Evolutionary conservation across 1,140 invertebrate genomes (phyloP), one percentile per base, ranked within the genome.

Genomic region (Drosophila pallidifrons): DNA sequence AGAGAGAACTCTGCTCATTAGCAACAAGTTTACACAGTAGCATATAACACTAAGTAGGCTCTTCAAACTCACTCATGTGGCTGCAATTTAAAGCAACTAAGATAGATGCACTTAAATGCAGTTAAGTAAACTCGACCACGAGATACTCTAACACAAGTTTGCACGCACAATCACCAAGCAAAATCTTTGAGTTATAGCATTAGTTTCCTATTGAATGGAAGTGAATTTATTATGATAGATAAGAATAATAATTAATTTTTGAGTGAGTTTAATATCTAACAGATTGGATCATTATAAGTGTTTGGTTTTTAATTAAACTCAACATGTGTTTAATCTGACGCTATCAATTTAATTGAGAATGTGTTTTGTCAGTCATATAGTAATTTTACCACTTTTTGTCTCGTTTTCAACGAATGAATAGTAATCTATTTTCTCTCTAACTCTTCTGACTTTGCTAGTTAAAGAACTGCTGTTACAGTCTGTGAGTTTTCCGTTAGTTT

Each of bases 401-500:
- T n/a, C 41, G 13, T 43, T 43, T 43, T 43, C 3, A 13, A 43
- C 13, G 41, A 13, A 0, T 13, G 41, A 13, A 43, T 43, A 13
- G 13, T 13, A 13, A 13, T 43, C 41, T n/a, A 5, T 13, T 10
- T 38, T 41, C 11, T 8, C 8, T 41, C 38, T 0, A 11, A 11
- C 38, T n/a, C 38, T 41, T 10, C 38, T 41, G 8, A 11, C 41
- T 43, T 43, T n/a, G n/a, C 3, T 43, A 43, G 11, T 43, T 13
- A 43, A 43, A 13, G 2, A 43, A 5, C 41, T 11, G 3, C 13
- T 43, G n/a, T 43, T 43, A 43, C 41, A 43, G 41, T 43, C 41
- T 43, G 41, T 43, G 41, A 13, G 41, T 13, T 43, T 41, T 43
- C 41, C 41, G 41, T n/a, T 43, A 43, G 41, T 43, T 43, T 43